These are phyloP conservation scores for Heloderma charlesbogerti DNA, from an alignment of 2,113 vertebrate genomes.

Conservation along the genomic window DNA sequence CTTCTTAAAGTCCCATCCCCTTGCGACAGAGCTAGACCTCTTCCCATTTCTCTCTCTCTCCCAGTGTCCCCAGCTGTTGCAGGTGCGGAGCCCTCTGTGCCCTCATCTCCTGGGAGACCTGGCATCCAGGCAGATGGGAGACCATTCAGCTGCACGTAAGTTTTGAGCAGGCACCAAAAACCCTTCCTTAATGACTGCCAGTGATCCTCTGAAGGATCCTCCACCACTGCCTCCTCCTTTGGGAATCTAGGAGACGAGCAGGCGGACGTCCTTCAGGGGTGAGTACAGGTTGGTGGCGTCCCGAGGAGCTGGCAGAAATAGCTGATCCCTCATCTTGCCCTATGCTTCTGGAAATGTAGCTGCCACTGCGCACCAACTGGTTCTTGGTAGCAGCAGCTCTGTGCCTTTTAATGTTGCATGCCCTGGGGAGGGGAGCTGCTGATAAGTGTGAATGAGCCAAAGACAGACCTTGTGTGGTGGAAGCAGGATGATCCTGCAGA, in stretches of 20 bases:
- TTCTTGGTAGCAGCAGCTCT: not conserved
- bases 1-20: not conserved
- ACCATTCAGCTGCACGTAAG: slow-evolving; percentile 72
- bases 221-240: not conserved
- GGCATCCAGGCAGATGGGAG: slow-evolving; percentile 71
- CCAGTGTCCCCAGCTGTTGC: slow-evolving; percentile 63
- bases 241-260: not conserved
- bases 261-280: not conserved
- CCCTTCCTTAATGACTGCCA: not conserved
- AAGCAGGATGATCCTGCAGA: not conserved
- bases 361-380: not conserved
- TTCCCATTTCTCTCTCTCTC: not conserved
- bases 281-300: not conserved
- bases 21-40: too few species aligned
- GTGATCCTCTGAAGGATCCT: not conserved
- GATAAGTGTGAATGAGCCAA: not conserved
- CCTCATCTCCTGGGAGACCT: slow-evolving; percentile 75
- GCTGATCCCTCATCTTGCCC: not conserved
- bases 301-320: not conserved
- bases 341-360: not conserved
- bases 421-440: not conserved
- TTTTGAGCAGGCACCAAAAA: not conserved
- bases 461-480: not conserved
- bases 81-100: slow-evolving; percentile 72
- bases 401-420: not conserved